phyloP scores from a whole-genome alignment of 2,888 invertebrate species.

The Heteromyza rotundicornis region DNA sequence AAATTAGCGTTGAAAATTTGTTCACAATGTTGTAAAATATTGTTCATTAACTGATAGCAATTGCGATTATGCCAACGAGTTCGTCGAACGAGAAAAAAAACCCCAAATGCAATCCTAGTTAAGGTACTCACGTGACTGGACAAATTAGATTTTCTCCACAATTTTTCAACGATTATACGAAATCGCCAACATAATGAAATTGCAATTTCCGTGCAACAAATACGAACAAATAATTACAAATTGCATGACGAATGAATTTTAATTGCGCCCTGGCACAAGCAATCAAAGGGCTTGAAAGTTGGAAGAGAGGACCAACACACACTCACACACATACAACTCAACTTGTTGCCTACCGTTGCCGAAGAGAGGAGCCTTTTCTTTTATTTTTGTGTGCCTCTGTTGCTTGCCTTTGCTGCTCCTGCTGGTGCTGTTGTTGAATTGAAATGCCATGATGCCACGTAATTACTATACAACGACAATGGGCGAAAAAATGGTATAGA shows the following conservation, averaged over 20 bases:
- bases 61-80: not conserved
- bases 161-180: constrained; percentile 1
- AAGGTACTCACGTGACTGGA: not conserved
- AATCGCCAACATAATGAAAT: not conserved
- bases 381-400: no score
- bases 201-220: constrained; percentile 6
- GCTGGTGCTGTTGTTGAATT: not conserved
- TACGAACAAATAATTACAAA: constrained; percentile 4
- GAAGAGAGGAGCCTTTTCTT: not conserved
- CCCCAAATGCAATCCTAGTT: not conserved
- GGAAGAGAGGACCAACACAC: not conserved
- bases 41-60: not conserved
- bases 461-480: not conserved
- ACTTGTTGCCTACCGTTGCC: not conserved
- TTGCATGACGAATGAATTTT: constrained; percentile 6
- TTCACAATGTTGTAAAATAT: constrained; percentile 2
- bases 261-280: not conserved
- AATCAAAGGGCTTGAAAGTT: not conserved
- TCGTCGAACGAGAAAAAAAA: not conserved
- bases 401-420: not conserved
- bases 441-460: not conserved
- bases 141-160: not conserved
- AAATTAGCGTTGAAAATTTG: constrained; percentile 4
- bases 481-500: not conserved
- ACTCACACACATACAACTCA: no score